phyloP scores from a whole-genome alignment of 2,888 invertebrate genomes.

The Morinoia aosen region DNA sequence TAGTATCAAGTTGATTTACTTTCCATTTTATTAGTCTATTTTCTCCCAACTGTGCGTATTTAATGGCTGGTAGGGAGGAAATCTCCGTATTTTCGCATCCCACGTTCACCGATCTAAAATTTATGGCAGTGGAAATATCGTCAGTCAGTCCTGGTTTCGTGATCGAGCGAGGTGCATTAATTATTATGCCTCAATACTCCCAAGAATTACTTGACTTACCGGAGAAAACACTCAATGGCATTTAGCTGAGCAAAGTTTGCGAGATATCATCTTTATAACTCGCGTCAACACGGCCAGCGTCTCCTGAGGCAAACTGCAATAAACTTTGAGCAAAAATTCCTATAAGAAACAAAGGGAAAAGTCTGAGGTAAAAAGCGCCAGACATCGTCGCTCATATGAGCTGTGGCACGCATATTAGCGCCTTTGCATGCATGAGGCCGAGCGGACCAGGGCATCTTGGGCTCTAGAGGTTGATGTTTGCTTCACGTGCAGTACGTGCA shows the following conservation, averaged over 20 bases:
- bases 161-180: neutral
- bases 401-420: slow-evolving; percentile 51
- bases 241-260: slow-evolving; percentile 21
- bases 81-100: neutral
- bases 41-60: neutral
- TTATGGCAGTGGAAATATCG: neutral
- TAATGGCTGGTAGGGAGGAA: neutral
- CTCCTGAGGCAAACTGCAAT: slow-evolving; percentile 19
- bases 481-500: neutral
- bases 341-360: slow-evolving; percentile 42
- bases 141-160: neutral
- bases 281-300: slow-evolving; percentile 33
- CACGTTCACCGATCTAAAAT: neutral
- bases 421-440: slow-evolving; percentile 17
- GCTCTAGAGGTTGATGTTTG: neutral
- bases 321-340: slow-evolving; percentile 47
- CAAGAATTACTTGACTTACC: neutral
- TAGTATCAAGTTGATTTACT: neutral
- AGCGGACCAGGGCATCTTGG: neutral
- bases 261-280: slow-evolving; percentile 32
- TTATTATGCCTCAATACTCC: neutral
- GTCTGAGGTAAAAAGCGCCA: slow-evolving; percentile 45
- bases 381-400: slow-evolving; percentile 51
- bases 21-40: neutral
- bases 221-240: neutral